Conservation (phyloP, 2,888 invertebrate genomes). For the Clitarchus hookeri region DNA sequence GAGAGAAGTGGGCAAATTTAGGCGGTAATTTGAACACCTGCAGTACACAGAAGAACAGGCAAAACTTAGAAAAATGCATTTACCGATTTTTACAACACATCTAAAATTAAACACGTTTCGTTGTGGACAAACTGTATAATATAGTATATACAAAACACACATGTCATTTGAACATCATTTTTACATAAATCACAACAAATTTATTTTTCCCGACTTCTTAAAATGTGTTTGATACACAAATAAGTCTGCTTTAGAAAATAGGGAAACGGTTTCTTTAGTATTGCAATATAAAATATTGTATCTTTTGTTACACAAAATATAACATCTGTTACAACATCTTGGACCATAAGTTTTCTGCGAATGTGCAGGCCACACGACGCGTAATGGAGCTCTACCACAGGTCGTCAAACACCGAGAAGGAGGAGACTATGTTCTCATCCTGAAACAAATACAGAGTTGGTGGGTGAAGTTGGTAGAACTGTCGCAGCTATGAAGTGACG, state of each 20-base stretch:
- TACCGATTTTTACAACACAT: too few species aligned
- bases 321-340: slow-evolving; percentile 8
- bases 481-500: neutral
- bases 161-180: neutral
- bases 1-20: too few species aligned
- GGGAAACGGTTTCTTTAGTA: neutral
- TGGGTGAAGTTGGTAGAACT: neutral
- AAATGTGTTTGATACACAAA: neutral
- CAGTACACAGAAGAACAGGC: too few species aligned
- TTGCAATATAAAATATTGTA: slow-evolving; percentile 1
- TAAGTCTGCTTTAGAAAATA: neutral
- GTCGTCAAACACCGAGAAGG: slow-evolving; percentile 17
- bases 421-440: slow-evolving; percentile 17
- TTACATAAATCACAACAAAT: neutral
- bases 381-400: neutral
- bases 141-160: neutral
- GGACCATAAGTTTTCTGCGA: neutral
- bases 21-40: too few species aligned
- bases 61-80: too few species aligned
- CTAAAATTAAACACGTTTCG: too few species aligned
- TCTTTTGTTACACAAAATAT: slow-evolving; percentile 4
- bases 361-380: neutral
- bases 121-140: too few species aligned
- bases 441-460: neutral
- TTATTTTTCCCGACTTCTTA: neutral